phyloP scores from a whole-genome alignment of 2,888 invertebrate genomes.

The Bhutanitis thaidina region DNA sequence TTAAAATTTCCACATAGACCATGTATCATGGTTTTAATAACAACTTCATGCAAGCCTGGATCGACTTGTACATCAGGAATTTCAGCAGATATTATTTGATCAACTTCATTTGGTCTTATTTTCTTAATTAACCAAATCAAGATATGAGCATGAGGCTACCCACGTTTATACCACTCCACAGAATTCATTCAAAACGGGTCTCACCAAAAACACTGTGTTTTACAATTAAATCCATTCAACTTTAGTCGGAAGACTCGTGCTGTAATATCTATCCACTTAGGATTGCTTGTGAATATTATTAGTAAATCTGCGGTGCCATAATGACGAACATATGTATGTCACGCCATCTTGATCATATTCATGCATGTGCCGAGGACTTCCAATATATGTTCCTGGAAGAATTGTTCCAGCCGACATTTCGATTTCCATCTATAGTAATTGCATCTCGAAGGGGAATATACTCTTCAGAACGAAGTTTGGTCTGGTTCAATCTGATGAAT shows the following conservation, averaged over 20 bases:
- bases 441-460: constrained; percentile 32
- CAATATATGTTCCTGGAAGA: constrained; percentile 29
- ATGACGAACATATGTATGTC: not conserved
- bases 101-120: constrained; percentile 27
- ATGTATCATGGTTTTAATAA: constrained; percentile 14
- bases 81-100: constrained; percentile 24
- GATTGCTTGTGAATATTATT: not conserved
- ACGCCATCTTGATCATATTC: not conserved
- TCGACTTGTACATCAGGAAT: not conserved
- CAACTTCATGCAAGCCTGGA: constrained; percentile 16
- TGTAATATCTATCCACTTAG: not conserved
- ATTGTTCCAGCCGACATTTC: constrained; percentile 30
- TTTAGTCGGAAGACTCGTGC: not conserved
- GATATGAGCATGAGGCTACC: constrained; percentile 26
- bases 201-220: constrained; percentile 24
- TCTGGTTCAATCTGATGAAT: constrained; percentile 28
- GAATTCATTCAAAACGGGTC: constrained; percentile 26
- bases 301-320: not conserved
- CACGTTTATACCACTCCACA: constrained; percentile 28
- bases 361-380: not conserved
- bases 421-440: constrained; percentile 29
- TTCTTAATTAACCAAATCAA: constrained; percentile 25
- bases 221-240: not conserved
- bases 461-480: constrained; percentile 29
- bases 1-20: constrained; percentile 13